Percentiles rank a stretch among this genome's conserved stretches.
Evolutionary conservation across 2,888 invertebrate genomes (phyloP).

Genomic region (Drosophila flavopinicola): DNA sequence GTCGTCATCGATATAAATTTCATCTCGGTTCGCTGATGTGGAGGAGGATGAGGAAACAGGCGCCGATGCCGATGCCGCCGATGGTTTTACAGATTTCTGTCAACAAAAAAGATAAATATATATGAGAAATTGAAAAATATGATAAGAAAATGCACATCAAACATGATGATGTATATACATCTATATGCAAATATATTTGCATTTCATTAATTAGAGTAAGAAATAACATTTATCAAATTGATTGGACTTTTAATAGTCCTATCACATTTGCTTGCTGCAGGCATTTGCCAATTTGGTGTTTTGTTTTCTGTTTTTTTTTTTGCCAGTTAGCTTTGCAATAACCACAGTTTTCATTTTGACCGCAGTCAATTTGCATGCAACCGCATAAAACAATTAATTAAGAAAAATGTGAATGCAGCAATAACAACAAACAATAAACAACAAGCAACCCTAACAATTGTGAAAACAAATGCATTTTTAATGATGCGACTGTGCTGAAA

Average conservation of each 20-base stretch:
- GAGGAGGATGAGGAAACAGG: conserved; percentile 60
- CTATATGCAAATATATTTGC: conserved; percentile 67
- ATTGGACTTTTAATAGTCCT: background rate
- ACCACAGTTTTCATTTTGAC: conserved; percentile 9
- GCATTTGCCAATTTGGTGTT: background rate
- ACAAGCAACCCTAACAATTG: conserved; percentile 16
- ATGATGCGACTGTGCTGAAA: conserved; percentile 65
- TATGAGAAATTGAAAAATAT: background rate
- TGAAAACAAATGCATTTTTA: conserved; percentile 70
- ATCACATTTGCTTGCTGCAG: background rate
- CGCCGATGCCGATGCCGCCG: conserved; percentile 66
- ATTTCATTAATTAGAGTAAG: conserved; percentile 60
- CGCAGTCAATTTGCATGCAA: conserved; percentile 36
- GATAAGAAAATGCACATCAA: conserved; percentile 20
- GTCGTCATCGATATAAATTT: conserved; percentile 91
- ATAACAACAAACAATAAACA: too few species aligned
- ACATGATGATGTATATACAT: background rate
- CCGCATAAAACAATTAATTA: conserved; percentile 37
- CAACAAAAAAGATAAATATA: conserved; percentile 44
- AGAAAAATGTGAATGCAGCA: conserved; percentile 38
- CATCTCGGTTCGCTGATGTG: conserved; percentile 83
- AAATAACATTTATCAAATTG: background rate
- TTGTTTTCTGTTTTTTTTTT: background rate
- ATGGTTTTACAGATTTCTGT: conserved; percentile 82
- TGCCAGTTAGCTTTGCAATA: background rate